Percentiles rank a stretch among this genome's conserved stretches.
These are phyloP conservation scores for Lissocephala sabroskyi DNA, from an alignment of 2,888 invertebrate species.

Conservation along the genomic window DNA sequence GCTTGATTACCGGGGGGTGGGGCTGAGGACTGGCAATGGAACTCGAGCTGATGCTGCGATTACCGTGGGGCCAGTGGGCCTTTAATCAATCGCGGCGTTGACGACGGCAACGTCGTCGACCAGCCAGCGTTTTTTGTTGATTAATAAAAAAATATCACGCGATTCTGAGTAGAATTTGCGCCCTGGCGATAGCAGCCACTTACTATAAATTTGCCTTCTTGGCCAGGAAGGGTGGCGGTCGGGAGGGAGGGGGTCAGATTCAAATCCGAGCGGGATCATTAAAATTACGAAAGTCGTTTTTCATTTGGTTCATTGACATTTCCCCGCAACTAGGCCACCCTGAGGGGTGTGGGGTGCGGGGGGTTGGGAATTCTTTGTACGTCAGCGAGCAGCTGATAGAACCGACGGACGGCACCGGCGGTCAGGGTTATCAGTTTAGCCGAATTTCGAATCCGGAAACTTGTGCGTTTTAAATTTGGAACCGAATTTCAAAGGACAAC, in stretches of 20 bases:
- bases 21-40: background rate
- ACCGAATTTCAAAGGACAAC: slow-evolving; percentile 3
- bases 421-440: background rate
- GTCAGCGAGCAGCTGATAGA: background rate
- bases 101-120: slow-evolving; percentile 18
- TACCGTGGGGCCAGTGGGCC: slow-evolving; percentile 22
- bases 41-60: slow-evolving; percentile 1
- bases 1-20: too few species aligned
- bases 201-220: too few species aligned
- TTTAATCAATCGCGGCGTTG: slow-evolving; percentile 60
- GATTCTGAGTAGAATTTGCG: slow-evolving; percentile 60
- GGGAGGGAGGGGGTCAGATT: too few species aligned
- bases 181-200: slow-evolving; percentile 29
- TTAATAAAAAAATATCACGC: slow-evolving; percentile 63
- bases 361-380: too few species aligned
- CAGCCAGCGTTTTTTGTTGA: slow-evolving; percentile 28
- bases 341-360: too few species aligned
- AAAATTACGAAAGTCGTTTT: too few species aligned
- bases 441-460: too few species aligned
- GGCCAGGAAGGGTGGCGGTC: too few species aligned
- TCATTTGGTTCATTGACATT: too few species aligned
- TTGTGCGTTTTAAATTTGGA: background rate
- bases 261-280: too few species aligned
- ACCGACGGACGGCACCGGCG: background rate
- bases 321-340: background rate